A percentile compares a stretch with the other conserved stretches of the same genome.
Evolutionary conservation across 2,888 invertebrate species (phyloP).

Genomic region (Platypus cylindrus): DNA sequence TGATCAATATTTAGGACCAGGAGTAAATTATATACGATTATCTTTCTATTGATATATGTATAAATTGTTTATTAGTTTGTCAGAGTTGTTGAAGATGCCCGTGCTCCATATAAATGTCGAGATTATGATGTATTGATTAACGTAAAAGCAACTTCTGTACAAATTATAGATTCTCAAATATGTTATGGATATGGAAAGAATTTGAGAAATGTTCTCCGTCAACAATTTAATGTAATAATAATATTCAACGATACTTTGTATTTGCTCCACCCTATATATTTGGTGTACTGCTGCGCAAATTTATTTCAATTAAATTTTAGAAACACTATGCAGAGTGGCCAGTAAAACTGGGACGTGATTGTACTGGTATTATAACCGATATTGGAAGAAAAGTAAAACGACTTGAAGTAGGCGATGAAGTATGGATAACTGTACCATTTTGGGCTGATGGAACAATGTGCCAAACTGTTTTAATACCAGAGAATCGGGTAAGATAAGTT

Average conservation of each 20-base stretch:
- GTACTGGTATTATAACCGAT: slow-evolving; percentile 47
- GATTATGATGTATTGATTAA: slow-evolving; percentile 45
- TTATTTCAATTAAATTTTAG: slow-evolving; percentile 22
- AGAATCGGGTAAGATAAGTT: slow-evolving; percentile 29
- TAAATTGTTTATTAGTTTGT: slow-evolving; percentile 38
- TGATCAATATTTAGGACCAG: slow-evolving; percentile 34
- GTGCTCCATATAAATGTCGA: slow-evolving; percentile 39
- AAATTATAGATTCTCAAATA: slow-evolving; percentile 45
- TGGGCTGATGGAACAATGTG: slow-evolving; percentile 46
- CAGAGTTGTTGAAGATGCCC: slow-evolving; percentile 40
- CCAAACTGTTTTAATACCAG: slow-evolving; percentile 42
- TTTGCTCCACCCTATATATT: slow-evolving; percentile 1
- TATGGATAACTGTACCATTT: slow-evolving; percentile 44
- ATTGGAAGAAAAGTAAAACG: slow-evolving; percentile 44
- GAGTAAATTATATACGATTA: too few species aligned
- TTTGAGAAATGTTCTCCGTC: slow-evolving; percentile 26
- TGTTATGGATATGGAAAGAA: slow-evolving; percentile 41
- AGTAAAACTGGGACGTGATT: slow-evolving; percentile 48
- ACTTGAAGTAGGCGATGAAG: slow-evolving; percentile 50
- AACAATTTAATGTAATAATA: slow-evolving; percentile 22
- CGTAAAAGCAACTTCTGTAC: slow-evolving; percentile 48
- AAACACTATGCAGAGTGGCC: slow-evolving; percentile 38
- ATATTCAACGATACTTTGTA: too few species aligned
- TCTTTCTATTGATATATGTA: slow-evolving; percentile 35
- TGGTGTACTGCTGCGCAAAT: too few species aligned